These are phyloP conservation scores for Myripristis murdjan DNA, from an alignment of 2,797 vertebrate genomes.

Conservation along the genomic window DNA sequence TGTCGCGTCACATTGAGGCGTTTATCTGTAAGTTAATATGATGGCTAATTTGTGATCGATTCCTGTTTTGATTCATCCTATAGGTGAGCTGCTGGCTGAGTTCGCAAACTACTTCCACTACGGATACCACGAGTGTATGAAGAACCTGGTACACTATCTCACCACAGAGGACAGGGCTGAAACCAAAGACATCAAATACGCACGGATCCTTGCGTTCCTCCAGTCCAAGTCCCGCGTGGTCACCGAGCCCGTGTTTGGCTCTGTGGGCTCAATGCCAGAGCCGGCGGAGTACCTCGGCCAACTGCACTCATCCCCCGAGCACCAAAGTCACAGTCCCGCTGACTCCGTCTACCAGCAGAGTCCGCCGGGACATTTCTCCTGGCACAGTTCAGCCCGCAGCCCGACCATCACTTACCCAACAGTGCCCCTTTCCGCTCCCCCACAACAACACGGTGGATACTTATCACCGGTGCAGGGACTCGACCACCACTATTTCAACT, in stretches of 20 bases:
- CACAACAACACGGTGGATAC: constrained; percentile 90
- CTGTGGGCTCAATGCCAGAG: constrained; percentile 87
- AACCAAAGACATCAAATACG: constrained; percentile 98
- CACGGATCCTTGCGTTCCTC: constrained; percentile 96
- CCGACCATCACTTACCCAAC: constrained; percentile 89
- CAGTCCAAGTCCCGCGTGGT: constrained; percentile 94
- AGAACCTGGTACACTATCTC: constrained; percentile 98
- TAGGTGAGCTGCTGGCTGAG: constrained; percentile 94
- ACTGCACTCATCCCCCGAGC: constrained; percentile 89
- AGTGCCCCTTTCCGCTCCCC: constrained; percentile 84
- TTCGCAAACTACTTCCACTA: constrained; percentile 99
- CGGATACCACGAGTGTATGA: constrained; percentile 99
- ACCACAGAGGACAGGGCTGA: constrained; percentile 97
- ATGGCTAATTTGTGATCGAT: constrained; percentile 16
- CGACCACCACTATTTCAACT: constrained; percentile 94
- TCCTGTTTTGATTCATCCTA: constrained; percentile 30
- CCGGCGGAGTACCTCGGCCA: constrained; percentile 89
- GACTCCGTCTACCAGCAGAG: constrained; percentile 89
- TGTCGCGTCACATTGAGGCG: no score
- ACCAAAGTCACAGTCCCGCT: constrained; percentile 85
- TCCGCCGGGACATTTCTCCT: constrained; percentile 88
- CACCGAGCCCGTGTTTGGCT: constrained; percentile 90
- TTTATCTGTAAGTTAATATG: neutral
- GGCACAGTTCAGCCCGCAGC: constrained; percentile 89
- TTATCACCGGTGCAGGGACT: constrained; percentile 92